Base-by-base conservation (phyloP, 2,113 vertebrate species). In the Mormyrus iriodes region DNA sequence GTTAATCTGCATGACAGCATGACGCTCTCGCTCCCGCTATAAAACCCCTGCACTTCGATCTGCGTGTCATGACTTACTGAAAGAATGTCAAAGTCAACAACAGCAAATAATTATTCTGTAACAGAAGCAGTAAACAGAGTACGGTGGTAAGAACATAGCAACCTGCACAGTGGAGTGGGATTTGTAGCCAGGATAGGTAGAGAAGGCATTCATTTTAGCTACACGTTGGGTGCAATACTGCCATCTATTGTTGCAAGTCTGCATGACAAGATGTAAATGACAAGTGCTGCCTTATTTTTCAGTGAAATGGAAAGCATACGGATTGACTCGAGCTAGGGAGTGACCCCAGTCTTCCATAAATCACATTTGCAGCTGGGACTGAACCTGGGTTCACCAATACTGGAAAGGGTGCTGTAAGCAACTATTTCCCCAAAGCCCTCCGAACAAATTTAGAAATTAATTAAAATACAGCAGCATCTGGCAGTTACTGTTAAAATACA, bases 201-300 rank as follows among this genome's bases (percentile, higher is more conserved):
- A 42, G 6, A 7, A 51, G 69, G 10, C 13, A n/a, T 44, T 76
- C 44, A 3, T 24, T 44, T 79, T 65, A 53, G 88, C 82, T 44
- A 88, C 19, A 85, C 85, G 79, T n/a, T 76, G 90, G 90, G 87
- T 91, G n/a, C 90, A 91, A 92, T 65, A 90, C 88, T 92, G 92
- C 92, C 92, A 92, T 92, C 92, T 92, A 88, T 91, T 90, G 92
- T 61, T 88, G 42, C 7, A 86, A 35, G 76, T 88, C 10, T 27
- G 39, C 87, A 88, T 51, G 58, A 65, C 1, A 19, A 65, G 52
- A 17, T 21, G 17, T 2, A 53, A 58, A 85, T 51, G 79, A 46
- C 39, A 85, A 44, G 19, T 6, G 19, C 51, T 21, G 35, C 53
- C 3, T 44, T 87, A 7, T 61, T 87, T 87, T 87, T 52, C 17